phyloP scores from a whole-genome alignment of 2,888 invertebrate species.

The Hypercompe scribonia region DNA sequence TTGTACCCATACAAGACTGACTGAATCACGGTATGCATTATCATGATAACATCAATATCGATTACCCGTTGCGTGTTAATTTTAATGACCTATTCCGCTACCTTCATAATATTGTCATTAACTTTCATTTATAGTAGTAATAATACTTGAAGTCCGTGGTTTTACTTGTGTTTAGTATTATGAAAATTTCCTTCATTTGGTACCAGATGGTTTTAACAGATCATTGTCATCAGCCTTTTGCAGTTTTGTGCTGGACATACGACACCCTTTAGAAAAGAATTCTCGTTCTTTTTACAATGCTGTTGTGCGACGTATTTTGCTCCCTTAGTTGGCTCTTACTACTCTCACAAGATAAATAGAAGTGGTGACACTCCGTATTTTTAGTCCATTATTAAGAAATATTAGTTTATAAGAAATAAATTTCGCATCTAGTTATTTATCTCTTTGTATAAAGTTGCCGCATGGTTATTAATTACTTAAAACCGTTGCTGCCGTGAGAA shows the following conservation, averaged over 20 bases:
- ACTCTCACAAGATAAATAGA: too few species aligned
- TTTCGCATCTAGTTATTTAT: background rate
- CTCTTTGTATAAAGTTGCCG: background rate
- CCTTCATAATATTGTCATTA: background rate
- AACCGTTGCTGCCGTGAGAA: background rate
- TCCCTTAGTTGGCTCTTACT: too few species aligned
- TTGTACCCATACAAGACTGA: constrained; percentile 41
- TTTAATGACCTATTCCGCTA: constrained; percentile 19
- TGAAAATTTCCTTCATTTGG: background rate
- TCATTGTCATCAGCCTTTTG: too few species aligned
- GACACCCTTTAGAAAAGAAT: too few species aligned
- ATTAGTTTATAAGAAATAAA: background rate
- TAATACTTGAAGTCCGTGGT: background rate
- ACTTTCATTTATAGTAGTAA: background rate
- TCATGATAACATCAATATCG: constrained; percentile 72
- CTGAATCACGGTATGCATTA: constrained; percentile 59
- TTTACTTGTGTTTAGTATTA: background rate
- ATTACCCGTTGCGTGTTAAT: constrained; percentile 64
- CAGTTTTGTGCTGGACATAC: background rate
- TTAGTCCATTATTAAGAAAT: background rate
- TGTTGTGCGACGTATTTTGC: too few species aligned
- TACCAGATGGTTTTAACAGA: too few species aligned
- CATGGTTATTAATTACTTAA: background rate
- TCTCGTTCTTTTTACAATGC: too few species aligned
- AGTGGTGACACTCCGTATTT: too few species aligned